A percentile compares a stretch with the other conserved stretches of the same genome.
These are phyloP conservation scores for Rhagium mordax DNA, from an alignment of 2,888 invertebrate genomes.

Conservation along the genomic window DNA sequence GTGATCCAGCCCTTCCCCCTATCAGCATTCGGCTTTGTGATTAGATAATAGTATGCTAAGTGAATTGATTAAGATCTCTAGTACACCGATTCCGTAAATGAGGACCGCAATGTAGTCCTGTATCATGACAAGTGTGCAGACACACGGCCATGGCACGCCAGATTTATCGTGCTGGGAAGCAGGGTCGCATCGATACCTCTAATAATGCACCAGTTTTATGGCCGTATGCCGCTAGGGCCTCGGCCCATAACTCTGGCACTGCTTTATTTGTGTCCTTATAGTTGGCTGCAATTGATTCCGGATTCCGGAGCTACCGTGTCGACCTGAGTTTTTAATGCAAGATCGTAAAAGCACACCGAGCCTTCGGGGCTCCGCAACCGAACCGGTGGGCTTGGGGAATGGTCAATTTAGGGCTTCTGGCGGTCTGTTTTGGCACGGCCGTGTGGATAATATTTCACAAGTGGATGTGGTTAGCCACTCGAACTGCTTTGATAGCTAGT, in stretches of 20 bases:
- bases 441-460: slow-evolving; percentile 10
- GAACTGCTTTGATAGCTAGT: slow-evolving; percentile 10
- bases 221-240: slow-evolving; percentile 8
- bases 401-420: slow-evolving; percentile 5
- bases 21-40: slow-evolving; percentile 15
- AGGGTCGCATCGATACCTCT: slow-evolving; percentile 39
- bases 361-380: neutral
- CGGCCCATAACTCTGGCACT: slow-evolving; percentile 13
- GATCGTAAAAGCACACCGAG: slow-evolving; percentile 18
- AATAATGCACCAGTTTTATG: slow-evolving; percentile 36
- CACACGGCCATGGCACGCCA: slow-evolving; percentile 25
- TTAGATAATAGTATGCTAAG: slow-evolving; percentile 23
- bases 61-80: slow-evolving; percentile 29
- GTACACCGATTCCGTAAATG: slow-evolving; percentile 24
- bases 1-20: neutral
- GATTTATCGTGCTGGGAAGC: slow-evolving; percentile 37
- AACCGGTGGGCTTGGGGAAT: neutral
- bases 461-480: slow-evolving; percentile 20
- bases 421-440: neutral
- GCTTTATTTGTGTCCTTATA: slow-evolving; percentile 19
- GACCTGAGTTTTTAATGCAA: slow-evolving; percentile 29
- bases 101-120: slow-evolving; percentile 23
- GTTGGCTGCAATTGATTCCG: slow-evolving; percentile 31
- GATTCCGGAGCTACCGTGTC: slow-evolving; percentile 6
- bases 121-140: slow-evolving; percentile 40